A percentile compares a stretch with the other conserved stretches of the same genome.
These are phyloP conservation scores for Scopus umbretta DNA, from an alignment of 2,113 vertebrate species.

Conservation along the genomic window DNA sequence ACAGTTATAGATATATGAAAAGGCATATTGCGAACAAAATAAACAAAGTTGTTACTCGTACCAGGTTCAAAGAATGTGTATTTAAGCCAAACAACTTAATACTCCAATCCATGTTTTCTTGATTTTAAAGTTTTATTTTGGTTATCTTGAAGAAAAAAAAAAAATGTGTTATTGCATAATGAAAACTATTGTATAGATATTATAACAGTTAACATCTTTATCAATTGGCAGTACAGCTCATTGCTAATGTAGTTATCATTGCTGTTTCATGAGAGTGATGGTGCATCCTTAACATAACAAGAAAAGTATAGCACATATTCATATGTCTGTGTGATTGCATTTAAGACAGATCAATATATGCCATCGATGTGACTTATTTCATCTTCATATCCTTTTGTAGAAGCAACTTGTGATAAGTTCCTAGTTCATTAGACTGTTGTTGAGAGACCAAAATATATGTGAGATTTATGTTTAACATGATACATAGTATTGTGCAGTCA, in stretches of 20 bases:
- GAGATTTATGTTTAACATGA: background rate
- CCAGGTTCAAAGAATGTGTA: background rate
- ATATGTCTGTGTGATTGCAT: background rate
- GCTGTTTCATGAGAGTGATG: background rate
- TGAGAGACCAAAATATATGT: background rate
- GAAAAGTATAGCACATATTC: background rate
- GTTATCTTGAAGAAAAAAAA: background rate
- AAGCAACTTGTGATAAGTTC: background rate
- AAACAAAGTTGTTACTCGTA: background rate
- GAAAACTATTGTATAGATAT: background rate
- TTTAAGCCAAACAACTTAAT: background rate
- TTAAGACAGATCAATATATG: background rate
- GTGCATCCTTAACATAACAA: background rate
- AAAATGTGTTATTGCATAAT: background rate
- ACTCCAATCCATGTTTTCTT: background rate
- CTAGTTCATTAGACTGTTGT: background rate
- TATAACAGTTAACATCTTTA: background rate
- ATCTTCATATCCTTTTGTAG: background rate
- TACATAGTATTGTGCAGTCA: background rate
- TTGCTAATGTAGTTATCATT: background rate
- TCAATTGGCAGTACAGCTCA: background rate
- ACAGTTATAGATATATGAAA: background rate
- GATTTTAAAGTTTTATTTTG: background rate
- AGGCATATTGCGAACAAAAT: background rate
- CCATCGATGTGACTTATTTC: background rate